Evolutionary conservation across 2,888 invertebrate species (phyloP).

Genomic region (Andrena trimmerana): DNA sequence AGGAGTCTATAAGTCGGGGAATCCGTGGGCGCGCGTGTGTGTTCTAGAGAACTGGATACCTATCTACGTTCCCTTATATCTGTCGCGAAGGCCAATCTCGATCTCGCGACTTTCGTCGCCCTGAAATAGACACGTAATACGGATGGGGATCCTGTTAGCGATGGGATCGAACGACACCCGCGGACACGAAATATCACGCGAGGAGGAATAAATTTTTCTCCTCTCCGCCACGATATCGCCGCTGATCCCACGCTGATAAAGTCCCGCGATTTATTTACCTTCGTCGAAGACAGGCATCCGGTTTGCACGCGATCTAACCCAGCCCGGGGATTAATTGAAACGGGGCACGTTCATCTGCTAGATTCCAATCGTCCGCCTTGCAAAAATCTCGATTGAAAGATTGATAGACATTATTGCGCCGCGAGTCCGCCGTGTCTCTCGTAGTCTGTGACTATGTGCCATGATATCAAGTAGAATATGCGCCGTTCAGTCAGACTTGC

Average conservation of each 20-base stretch:
- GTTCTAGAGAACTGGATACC: conserved; percentile 51
- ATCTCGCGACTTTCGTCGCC: conserved; percentile 55
- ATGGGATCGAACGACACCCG: conserved; percentile 31
- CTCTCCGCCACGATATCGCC: background rate
- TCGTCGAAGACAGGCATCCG: background rate
- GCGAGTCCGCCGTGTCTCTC: background rate
- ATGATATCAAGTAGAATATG: background rate
- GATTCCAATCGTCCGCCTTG: conserved; percentile 32
- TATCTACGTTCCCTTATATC: conserved; percentile 49
- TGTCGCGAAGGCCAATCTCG: conserved; percentile 55
- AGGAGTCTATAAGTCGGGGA: conserved; percentile 52
- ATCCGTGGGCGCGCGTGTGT: conserved; percentile 26
- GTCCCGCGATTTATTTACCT: conserved; percentile 29
- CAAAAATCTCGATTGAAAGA: conserved; percentile 38
- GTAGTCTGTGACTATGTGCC: background rate
- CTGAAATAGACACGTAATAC: conserved; percentile 51
- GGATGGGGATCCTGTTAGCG: conserved; percentile 17
- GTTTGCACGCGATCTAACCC: conserved; percentile 33
- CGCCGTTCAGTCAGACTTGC: conserved; percentile 24
- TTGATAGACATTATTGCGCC: conserved; percentile 23
- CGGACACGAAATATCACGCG: conserved; percentile 3
- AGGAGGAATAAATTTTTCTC: background rate
- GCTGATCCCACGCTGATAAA: conserved; percentile 6
- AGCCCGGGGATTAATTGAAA: conserved; percentile 45
- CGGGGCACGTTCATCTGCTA: conserved; percentile 22